Percentiles rank a stretch among this genome's conserved stretches.
These are phyloP conservation scores for Panurus biarmicus DNA, from an alignment of 2,113 vertebrate species.

Conservation along the genomic window DNA sequence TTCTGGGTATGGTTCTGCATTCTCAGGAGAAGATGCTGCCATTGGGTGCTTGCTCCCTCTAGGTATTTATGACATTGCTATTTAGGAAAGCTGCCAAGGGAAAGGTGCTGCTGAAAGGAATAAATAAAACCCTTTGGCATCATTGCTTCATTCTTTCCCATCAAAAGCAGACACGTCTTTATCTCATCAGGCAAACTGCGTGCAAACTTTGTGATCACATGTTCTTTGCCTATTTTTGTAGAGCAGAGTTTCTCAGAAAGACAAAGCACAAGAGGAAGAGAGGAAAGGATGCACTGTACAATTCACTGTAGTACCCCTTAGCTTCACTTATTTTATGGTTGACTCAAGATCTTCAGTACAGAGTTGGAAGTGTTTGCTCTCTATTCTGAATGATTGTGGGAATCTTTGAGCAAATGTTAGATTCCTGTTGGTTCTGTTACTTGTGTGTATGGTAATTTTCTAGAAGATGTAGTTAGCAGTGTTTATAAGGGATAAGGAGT, in stretches of 20 bases:
- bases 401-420: background rate
- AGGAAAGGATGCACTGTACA: background rate
- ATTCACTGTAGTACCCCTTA: background rate
- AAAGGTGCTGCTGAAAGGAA: background rate
- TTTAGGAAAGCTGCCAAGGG: background rate
- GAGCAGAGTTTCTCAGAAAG: background rate
- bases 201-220: background rate
- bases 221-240: background rate
- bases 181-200: background rate
- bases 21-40: background rate
- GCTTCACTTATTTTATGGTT: background rate
- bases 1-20: background rate
- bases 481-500: background rate
- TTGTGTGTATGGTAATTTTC: background rate
- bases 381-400: background rate
- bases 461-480: background rate
- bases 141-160: background rate
- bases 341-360: background rate
- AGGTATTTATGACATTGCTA: background rate
- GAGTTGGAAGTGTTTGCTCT: background rate
- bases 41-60: background rate
- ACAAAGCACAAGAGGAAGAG: background rate
- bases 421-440: background rate
- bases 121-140: constrained; percentile 2
- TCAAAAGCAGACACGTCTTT: background rate